phyloP scores from a whole-genome alignment of 2,113 vertebrate species.

The Myrmophylax atrothorax region DNA sequence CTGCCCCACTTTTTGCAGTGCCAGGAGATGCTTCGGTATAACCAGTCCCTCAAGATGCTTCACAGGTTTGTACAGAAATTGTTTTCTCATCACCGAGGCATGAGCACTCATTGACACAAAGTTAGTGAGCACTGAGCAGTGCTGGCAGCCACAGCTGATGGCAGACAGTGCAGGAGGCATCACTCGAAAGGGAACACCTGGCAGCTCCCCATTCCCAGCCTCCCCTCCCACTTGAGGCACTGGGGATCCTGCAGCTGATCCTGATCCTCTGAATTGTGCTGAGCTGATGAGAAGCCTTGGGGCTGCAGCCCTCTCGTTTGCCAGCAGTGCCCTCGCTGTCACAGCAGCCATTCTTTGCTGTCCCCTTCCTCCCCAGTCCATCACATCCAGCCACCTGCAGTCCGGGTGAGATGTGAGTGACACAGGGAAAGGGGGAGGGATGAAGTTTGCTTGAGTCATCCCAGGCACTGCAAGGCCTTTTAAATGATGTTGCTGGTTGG shows the following conservation, averaged over 20 bases:
- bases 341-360: neutral
- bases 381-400: neutral
- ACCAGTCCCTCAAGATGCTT: neutral
- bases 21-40: neutral
- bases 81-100: neutral
- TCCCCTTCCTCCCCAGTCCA: neutral
- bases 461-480: neutral
- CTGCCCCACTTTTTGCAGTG: constrained; percentile 21
- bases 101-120: neutral
- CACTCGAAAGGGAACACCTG: neutral
- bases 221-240: rapidly evolving
- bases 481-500: neutral
- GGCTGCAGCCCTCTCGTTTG: neutral
- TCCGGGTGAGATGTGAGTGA: constrained; percentile 4
- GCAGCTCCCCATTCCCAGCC: neutral
- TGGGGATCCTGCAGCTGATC: rapidly evolving
- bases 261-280: rapidly evolving
- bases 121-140: neutral
- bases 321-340: neutral
- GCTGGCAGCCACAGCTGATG: rapidly evolving
- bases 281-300: neutral
- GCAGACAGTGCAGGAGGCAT: neutral
- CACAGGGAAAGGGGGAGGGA: neutral
- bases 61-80: neutral
- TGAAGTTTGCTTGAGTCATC: neutral